phyloP scores from a whole-genome alignment of 2,113 vertebrate genomes.

The Phaethornis superciliosus region DNA sequence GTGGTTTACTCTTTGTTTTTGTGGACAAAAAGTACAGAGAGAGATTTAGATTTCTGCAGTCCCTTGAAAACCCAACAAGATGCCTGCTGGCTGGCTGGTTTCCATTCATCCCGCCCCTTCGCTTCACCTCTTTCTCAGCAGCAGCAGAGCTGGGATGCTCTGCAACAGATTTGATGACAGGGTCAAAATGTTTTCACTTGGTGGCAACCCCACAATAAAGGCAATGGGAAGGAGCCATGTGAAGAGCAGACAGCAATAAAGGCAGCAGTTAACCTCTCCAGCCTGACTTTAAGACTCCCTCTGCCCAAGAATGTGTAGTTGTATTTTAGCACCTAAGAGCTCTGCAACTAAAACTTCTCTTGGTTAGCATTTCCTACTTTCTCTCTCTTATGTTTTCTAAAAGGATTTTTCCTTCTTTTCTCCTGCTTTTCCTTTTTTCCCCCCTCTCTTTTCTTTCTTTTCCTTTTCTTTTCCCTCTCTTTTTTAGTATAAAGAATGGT shows the following conservation, averaged over 20 bases:
- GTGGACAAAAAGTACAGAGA: conserved; percentile 40
- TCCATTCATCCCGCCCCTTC: conserved; percentile 14
- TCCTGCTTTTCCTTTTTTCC: no score
- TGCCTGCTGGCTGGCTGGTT: conserved; percentile 13
- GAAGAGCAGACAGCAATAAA: conserved; percentile 27
- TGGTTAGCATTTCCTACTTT: background rate
- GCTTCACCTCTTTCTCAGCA: conserved; percentile 17
- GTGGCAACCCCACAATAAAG: conserved; percentile 51
- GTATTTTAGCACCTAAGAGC: background rate
- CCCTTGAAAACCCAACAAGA: background rate
- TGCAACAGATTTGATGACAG: conserved; percentile 39
- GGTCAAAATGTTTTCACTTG: conserved; percentile 62
- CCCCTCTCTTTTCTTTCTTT: no score
- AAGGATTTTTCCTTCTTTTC: background rate
- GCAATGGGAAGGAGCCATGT: background rate
- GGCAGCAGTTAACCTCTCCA: conserved; percentile 23
- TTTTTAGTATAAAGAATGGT: rapidly evolving
- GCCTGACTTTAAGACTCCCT: background rate
- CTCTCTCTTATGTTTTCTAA: background rate
- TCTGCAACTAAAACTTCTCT: background rate
- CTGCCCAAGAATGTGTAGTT: background rate
- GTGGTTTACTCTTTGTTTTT: conserved; percentile 16
- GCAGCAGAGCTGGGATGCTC: conserved; percentile 26
- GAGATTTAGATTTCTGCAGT: conserved; percentile 28
- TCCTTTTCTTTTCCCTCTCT: no score